These are phyloP conservation scores for Scomber scombrus DNA, from an alignment of 2,113 vertebrate genomes.

Conservation along the genomic window DNA sequence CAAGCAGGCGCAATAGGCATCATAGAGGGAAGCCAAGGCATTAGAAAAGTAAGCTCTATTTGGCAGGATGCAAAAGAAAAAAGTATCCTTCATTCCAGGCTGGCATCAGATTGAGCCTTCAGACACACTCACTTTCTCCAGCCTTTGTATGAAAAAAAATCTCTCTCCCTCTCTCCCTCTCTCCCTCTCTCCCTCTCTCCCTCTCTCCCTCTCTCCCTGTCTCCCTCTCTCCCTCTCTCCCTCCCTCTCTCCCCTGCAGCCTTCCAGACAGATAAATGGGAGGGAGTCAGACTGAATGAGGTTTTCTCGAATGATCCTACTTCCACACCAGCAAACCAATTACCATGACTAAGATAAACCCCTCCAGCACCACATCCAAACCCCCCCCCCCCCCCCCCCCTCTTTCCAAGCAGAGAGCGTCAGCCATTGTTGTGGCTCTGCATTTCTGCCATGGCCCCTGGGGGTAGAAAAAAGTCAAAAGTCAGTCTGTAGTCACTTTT, in stretches of 20 bases:
- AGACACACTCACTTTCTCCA: constrained; percentile 64
- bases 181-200: neutral
- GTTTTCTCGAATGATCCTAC: constrained; percentile 85
- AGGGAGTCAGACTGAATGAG: constrained; percentile 83
- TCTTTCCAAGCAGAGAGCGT: constrained; percentile 65
- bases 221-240: constrained; percentile 29
- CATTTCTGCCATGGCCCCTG: constrained; percentile 47
- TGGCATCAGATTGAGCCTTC: constrained; percentile 78
- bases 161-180: constrained; percentile 35
- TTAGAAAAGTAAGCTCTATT: constrained; percentile 50
- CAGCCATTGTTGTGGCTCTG: constrained; percentile 72
- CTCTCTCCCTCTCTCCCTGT: constrained; percentile 44
- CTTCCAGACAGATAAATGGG: constrained; percentile 86
- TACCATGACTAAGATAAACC: constrained; percentile 88
- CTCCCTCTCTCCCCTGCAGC: constrained; percentile 67
- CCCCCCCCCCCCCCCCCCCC: constrained; percentile 8
- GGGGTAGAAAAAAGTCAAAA: constrained; percentile 59
- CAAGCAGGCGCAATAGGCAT: constrained; percentile 28
- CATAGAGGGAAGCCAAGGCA: constrained; percentile 29
- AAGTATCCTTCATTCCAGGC: constrained; percentile 70
- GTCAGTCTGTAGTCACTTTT: constrained; percentile 66
- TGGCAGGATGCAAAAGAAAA: constrained; percentile 53
- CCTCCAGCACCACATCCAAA: constrained; percentile 64
- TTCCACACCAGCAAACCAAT: constrained; percentile 87
- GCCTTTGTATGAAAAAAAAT: constrained; percentile 81